phyloP scores from a whole-genome alignment of 2,113 vertebrate species.

The Tautogolabrus adspersus region DNA sequence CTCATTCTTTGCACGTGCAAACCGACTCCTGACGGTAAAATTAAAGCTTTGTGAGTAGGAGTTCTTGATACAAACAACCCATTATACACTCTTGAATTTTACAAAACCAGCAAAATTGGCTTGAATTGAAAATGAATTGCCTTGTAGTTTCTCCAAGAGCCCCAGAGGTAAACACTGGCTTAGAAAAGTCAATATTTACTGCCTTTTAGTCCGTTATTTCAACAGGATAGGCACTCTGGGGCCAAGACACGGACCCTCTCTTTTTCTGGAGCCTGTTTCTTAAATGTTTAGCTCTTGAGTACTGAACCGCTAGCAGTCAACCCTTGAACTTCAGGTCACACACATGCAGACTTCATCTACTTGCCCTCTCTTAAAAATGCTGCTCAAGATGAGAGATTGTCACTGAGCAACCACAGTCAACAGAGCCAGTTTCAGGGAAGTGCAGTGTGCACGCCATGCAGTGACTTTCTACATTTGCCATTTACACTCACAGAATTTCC shows the following conservation, averaged over 20 bases:
- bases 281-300: conserved; percentile 46
- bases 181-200: conserved; percentile 81
- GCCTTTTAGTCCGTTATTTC: conserved; percentile 68
- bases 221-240: conserved; percentile 48
- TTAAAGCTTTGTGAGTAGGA: conserved; percentile 31
- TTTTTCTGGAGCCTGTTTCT: conserved; percentile 66
- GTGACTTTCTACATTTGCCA: conserved; percentile 14
- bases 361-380: conserved; percentile 38
- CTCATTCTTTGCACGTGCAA: conserved; percentile 30
- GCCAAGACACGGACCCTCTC: conserved; percentile 35
- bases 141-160: conserved; percentile 52
- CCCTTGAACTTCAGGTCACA: conserved; percentile 52
- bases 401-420: conserved; percentile 65
- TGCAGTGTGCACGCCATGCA: conserved; percentile 31
- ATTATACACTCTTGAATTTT: conserved; percentile 39
- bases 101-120: conserved; percentile 40
- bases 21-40: conserved; percentile 20
- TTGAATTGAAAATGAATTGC: conserved; percentile 48
- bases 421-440: conserved; percentile 38
- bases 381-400: conserved; percentile 68
- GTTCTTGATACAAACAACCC: conserved; percentile 44
- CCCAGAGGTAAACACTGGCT: conserved; percentile 69
- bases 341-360: conserved; percentile 44
- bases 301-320: conserved; percentile 42
- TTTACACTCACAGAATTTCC: conserved; percentile 42